A percentile compares a stretch with the other conserved stretches of the same genome.
Conservation (phyloP, 2,797 vertebrate species). For the Rhadinocentrus ornatus region DNA sequence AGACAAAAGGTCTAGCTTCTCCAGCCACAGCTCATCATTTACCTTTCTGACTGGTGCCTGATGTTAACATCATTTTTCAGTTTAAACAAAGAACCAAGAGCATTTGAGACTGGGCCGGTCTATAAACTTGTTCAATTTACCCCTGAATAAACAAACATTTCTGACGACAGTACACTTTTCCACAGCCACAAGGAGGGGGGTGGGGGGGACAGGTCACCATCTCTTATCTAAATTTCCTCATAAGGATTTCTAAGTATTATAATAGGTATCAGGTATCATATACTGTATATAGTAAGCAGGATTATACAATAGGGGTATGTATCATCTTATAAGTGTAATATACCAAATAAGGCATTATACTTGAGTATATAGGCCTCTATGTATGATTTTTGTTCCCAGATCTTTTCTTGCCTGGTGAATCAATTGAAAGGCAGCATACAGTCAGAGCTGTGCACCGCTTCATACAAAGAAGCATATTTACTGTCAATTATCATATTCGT, state of each 20-base stretch:
- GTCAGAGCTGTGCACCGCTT: slow-evolving; percentile 59
- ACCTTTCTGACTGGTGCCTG: neutral
- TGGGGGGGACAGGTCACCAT: slow-evolving; percentile 60
- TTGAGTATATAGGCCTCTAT: slow-evolving; percentile 81
- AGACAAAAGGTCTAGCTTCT: neutral
- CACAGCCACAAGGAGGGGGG: slow-evolving; percentile 59
- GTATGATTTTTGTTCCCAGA: slow-evolving; percentile 68
- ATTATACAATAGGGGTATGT: slow-evolving; percentile 85
- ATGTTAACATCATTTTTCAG: neutral
- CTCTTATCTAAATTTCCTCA: slow-evolving; percentile 80
- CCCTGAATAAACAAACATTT: slow-evolving; percentile 33
- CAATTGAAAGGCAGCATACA: slow-evolving; percentile 17
- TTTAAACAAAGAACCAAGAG: slow-evolving; percentile 21
- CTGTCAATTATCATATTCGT: slow-evolving; percentile 84
- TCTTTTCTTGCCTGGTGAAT: slow-evolving; percentile 55
- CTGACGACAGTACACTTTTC: slow-evolving; percentile 50
- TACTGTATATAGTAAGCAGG: slow-evolving; percentile 82
- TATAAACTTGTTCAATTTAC: slow-evolving; percentile 12
- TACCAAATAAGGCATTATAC: slow-evolving; percentile 86
- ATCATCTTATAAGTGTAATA: slow-evolving; percentile 83
- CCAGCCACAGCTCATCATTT: neutral
- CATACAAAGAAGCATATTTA: slow-evolving; percentile 82
- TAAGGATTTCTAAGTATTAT: slow-evolving; percentile 80
- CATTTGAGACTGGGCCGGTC: slow-evolving; percentile 21
- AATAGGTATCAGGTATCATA: slow-evolving; percentile 82